Conservation (phyloP, 1,140 invertebrate genomes). For the Drosophila funebris region DNA sequence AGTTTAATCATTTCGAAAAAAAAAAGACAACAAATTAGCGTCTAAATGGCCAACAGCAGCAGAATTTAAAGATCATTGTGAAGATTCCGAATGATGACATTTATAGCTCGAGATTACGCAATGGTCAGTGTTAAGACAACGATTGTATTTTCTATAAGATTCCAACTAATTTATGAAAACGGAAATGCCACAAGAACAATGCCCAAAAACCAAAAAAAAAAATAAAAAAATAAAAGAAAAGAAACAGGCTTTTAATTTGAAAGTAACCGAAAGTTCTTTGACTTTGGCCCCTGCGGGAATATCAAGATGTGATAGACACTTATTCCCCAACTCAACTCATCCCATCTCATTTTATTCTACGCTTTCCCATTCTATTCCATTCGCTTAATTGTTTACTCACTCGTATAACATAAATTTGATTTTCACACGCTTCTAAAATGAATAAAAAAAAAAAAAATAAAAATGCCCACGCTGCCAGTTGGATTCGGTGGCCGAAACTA, state of each 20-base stretch:
- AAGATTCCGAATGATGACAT: constrained; percentile 38
- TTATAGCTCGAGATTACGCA: constrained; percentile 61
- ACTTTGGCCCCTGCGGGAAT: constrained; percentile 46
- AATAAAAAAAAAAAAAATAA: constrained; percentile 1
- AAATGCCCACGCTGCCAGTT: constrained; percentile 13
- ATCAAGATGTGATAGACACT: constrained; percentile 18
- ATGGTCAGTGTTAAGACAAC: constrained; percentile 38
- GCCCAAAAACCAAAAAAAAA: constrained; percentile 5
- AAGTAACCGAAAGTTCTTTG: constrained; percentile 74
- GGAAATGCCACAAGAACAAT: constrained; percentile 57
- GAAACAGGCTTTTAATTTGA: constrained; percentile 58
- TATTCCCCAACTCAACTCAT: constrained; percentile 21
- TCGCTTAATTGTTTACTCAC: constrained; percentile 65
- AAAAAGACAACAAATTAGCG: constrained; percentile 30
- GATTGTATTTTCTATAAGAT: constrained; percentile 11
- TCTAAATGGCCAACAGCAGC: constrained; percentile 32
- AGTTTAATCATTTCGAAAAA: constrained; percentile 10
- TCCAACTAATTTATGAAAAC: constrained; percentile 64
- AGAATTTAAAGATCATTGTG: constrained; percentile 27
- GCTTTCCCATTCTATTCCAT: constrained; percentile 20
- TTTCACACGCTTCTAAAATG: constrained; percentile 42
- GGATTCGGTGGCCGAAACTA: constrained; percentile 11
- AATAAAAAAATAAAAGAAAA: background rate
- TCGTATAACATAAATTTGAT: constrained; percentile 57
- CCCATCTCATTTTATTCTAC: constrained; percentile 21